Percentiles rank a stretch among this genome's conserved stretches.
These are phyloP conservation scores for Octopus sinensis DNA, from an alignment of 1,140 invertebrate species.

Conservation along the genomic window DNA sequence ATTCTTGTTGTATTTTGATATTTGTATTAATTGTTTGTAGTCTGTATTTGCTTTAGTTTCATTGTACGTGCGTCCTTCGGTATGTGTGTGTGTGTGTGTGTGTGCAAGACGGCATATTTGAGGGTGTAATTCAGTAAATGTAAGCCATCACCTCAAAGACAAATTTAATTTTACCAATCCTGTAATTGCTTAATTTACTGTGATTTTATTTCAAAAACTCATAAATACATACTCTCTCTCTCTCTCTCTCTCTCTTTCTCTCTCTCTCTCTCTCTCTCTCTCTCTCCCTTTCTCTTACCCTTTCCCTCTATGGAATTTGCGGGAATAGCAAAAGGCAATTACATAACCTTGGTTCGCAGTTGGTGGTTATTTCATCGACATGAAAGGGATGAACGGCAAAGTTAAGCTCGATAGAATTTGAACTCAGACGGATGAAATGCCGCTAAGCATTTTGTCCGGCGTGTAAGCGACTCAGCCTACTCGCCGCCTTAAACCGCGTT, in stretches of 20 bases:
- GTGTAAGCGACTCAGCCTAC: too few relatives aligned
- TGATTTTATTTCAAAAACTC: not conserved
- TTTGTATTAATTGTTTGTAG: too few relatives aligned
- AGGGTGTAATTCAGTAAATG: too few relatives aligned
- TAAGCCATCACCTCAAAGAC: too few relatives aligned
- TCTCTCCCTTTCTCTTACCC: slow-evolving; percentile 12
- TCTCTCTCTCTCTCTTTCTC: slow-evolving; percentile 6
- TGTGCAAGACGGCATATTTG: too few relatives aligned
- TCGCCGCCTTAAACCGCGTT: too few relatives aligned
- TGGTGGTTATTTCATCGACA: not conserved
- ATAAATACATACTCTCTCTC: not conserved
- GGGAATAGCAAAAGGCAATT: not conserved
- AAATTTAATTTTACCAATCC: too few relatives aligned
- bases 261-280: not conserved
- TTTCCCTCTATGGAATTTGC: not conserved
- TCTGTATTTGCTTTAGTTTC: too few relatives aligned
- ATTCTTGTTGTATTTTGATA: too few relatives aligned
- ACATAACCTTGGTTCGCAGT: not conserved
- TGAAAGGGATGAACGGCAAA: not conserved
- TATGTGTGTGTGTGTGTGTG: too few relatives aligned
- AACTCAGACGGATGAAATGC: not conserved
- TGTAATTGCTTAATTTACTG: not conserved
- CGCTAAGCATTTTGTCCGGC: not conserved
- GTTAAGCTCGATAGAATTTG: not conserved
- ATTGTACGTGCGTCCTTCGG: too few relatives aligned